Conservation (phyloP, 2,113 vertebrate genomes). For the Semicossyphus pulcher region DNA sequence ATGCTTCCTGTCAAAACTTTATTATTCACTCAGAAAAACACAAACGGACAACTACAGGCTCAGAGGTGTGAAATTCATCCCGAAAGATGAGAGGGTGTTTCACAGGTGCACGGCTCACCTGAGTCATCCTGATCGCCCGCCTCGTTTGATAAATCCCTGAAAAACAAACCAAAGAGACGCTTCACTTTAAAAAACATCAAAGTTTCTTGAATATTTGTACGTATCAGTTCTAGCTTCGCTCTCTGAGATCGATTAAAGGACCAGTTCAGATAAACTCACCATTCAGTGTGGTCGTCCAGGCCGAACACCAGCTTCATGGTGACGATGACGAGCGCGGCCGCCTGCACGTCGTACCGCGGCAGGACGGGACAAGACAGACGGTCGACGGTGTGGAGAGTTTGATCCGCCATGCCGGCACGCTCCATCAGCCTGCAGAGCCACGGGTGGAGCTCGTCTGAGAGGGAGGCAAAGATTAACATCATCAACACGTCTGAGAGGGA, state of each 20-base stretch:
- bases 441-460: slow-evolving; percentile 86
- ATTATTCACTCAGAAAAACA: background rate
- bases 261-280: slow-evolving; percentile 54
- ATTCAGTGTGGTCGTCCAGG: slow-evolving; percentile 90
- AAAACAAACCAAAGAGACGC: slow-evolving; percentile 4
- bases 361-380: slow-evolving; percentile 58
- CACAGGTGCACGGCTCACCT: slow-evolving; percentile 57
- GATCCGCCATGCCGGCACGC: slow-evolving; percentile 75
- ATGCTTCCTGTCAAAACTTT: slow-evolving; percentile 6
- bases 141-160: slow-evolving; percentile 65
- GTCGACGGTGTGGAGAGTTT: slow-evolving; percentile 81
- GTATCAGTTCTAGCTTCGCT: too few relatives aligned
- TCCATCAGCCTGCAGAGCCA: slow-evolving; percentile 86
- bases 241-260: too few relatives aligned
- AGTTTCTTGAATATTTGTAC: too few relatives aligned
- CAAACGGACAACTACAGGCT: background rate
- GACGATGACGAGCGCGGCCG: slow-evolving; percentile 87
- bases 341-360: slow-evolving; percentile 88
- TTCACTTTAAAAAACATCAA: background rate
- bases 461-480: background rate
- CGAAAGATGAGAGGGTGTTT: too few relatives aligned
- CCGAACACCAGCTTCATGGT: slow-evolving; percentile 91
- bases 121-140: background rate
- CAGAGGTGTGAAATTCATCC: background rate
- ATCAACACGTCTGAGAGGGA: background rate